A percentile compares a stretch with the other conserved stretches of the same genome.
phyloP scores from a whole-genome alignment of 2,113 vertebrate genomes.

The Desmodus rotundus region DNA sequence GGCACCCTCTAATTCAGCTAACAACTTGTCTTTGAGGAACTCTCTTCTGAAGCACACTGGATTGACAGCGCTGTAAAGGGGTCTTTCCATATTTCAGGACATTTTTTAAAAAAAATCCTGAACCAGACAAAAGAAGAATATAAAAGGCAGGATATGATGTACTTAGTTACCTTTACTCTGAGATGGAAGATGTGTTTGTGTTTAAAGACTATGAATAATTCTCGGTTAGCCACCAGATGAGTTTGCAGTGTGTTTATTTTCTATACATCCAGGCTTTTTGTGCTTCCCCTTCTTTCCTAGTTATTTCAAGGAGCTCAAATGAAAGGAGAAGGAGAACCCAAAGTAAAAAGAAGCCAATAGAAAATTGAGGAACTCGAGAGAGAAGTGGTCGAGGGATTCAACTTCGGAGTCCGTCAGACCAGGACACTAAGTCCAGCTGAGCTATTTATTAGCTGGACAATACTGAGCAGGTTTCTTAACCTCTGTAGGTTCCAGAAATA shows the following conservation, averaged over 20 bases:
- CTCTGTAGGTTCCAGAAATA: neutral
- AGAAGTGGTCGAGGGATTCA: neutral
- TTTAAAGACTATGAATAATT: neutral
- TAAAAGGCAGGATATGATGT: neutral
- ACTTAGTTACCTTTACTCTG: neutral
- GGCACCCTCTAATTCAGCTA: conserved; percentile 74
- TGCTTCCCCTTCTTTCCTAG: neutral
- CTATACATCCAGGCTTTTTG: neutral
- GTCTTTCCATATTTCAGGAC: neutral
- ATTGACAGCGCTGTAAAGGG: neutral
- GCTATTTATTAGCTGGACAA: neutral
- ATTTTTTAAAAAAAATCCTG: neutral
- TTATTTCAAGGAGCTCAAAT: neutral
- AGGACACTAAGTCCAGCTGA: neutral
- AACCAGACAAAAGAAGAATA: neutral
- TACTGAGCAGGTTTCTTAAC: neutral
- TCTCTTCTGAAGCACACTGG: conserved; percentile 28
- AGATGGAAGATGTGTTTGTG: neutral
- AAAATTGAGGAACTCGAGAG: neutral
- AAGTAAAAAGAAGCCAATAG: neutral
- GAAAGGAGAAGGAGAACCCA: neutral
- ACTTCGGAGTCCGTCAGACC: neutral
- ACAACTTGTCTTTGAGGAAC: conserved; percentile 69
- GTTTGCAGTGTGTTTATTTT: neutral
- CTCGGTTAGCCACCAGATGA: neutral